Base-by-base conservation (phyloP, 1,140 invertebrate species). In the Orius laevigatus region DNA sequence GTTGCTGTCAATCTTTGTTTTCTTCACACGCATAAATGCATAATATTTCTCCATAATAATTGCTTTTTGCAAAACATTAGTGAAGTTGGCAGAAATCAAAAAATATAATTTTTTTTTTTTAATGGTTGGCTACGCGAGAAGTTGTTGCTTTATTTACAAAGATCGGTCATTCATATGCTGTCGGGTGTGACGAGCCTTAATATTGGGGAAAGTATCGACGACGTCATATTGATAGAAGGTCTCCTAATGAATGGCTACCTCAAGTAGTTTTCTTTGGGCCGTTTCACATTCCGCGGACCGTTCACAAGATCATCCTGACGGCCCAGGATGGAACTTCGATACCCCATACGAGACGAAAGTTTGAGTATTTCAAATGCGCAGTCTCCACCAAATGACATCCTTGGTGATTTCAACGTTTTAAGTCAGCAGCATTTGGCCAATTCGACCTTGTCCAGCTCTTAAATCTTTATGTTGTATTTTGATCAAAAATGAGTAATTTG, bases 71-170 rank as follows among this genome's bases (percentile, higher is more conserved):
- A n/a, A n/a, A n/a, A n/a, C n/a, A n/a, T n/a, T n/a, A n/a, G n/a
- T n/a, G n/a, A n/a, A n/a, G n/a, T n/a, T n/a, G n/a, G n/a, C n/a
- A n/a, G n/a, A n/a, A n/a, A n/a, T n/a, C n/a, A n/a, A n/a, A n/a
- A n/a, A n/a, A n/a, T n/a, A n/a, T n/a, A n/a, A n/a, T n/a, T n/a
- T n/a, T n/a, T 25, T 25, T 25, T 3, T 25, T 25, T 25, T 25
- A 4, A 25, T 47, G 45, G 51, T 8, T 59, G 58, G 57, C 48
- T 54, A 5, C 16, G 41, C 3, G 57, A 59, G 32, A 57, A 58
- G 46, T 55, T 59, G 25, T 38, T 51, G 35, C 31, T 46, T 11
- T 52, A 55, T 25, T 48, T 59, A 12, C 55, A 59, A 48, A 33
- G 48, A 35, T 49, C 53, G 10, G 39, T 52, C 11, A 54, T 59